These are phyloP conservation scores for Corticium candelabrum DNA, from an alignment of 37 sponge, comb jelly and placozoan species.

Conservation along the genomic window DNA sequence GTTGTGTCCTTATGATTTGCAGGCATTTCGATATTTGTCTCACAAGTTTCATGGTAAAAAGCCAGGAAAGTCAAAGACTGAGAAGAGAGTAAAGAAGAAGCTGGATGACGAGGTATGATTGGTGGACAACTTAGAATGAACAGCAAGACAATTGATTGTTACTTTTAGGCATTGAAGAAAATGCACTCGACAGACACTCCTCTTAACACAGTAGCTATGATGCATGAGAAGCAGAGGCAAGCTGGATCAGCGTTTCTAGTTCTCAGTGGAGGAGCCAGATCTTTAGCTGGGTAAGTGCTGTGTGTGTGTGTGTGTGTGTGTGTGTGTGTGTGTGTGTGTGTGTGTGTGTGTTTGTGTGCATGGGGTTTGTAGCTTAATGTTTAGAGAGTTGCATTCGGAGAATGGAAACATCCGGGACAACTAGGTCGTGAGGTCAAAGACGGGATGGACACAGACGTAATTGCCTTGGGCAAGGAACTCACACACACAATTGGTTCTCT, in stretches of 20 bases:
- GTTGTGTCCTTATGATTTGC: not conserved
- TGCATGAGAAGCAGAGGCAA: conserved; percentile 63
- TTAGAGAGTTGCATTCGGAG: no score
- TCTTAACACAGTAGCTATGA: conserved; percentile 69
- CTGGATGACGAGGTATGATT: conserved; percentile 54
- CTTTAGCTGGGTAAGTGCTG: not conserved
- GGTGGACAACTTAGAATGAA: not conserved
- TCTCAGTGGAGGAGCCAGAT: conserved; percentile 55
- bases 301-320: no score
- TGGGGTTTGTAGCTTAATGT: no score
- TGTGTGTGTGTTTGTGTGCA: no score
- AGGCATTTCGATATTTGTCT: conserved; percentile 91
- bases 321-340: no score
- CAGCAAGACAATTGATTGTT: not conserved
- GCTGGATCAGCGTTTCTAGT: conserved; percentile 75
- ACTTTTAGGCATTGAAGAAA: conserved; percentile 55
- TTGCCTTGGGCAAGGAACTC: no score
- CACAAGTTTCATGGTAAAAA: conserved; percentile 96
- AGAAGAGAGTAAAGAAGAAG: conserved; percentile 80
- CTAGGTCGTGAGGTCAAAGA: not conserved
- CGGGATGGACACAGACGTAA: no score
- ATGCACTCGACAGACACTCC: conserved; percentile 85
- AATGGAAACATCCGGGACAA: not conserved
- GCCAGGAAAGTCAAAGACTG: conserved; percentile 84
- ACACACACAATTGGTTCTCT: no score